Evolutionary conservation across 2,113 vertebrate species (phyloP).

Genomic region (Tringa solitaria): DNA sequence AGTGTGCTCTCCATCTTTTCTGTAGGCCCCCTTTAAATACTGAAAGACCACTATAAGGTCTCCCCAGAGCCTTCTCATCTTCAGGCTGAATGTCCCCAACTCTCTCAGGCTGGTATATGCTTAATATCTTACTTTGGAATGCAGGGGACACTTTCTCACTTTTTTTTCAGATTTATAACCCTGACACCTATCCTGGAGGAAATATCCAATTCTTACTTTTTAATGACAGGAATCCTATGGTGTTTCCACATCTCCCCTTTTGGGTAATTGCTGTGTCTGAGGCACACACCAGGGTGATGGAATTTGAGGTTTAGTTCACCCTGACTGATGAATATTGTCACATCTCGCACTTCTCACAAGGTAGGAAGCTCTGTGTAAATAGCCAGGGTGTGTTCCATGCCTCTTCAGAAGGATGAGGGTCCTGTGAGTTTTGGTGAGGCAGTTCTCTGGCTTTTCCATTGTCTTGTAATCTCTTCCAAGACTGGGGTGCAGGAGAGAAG

Average conservation of each 20-base stretch:
- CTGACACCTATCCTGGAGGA: neutral
- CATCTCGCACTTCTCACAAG: neutral
- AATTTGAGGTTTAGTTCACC: neutral
- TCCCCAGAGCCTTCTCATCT: neutral
- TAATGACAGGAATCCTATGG: neutral
- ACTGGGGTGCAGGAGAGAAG: neutral
- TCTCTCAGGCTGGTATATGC: neutral
- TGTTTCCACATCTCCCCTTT: neutral
- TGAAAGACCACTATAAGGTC: neutral
- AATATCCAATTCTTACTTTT: neutral
- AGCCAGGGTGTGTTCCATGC: rapidly evolving
- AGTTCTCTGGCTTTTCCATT: neutral
- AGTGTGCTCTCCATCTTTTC: neutral
- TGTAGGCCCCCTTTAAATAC: neutral
- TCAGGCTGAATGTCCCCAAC: neutral
- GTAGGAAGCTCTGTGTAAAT: neutral
- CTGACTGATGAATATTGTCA: neutral
- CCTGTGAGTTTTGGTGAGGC: neutral
- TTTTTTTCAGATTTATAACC: neutral
- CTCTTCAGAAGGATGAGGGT: neutral
- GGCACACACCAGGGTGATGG: neutral
- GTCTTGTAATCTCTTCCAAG: neutral
- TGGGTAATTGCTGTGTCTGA: neutral
- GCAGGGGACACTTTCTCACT: neutral
- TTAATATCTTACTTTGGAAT: neutral